phyloP scores from a whole-genome alignment of 1,140 invertebrate species.

The Trachymyrmex cornetzi region DNA sequence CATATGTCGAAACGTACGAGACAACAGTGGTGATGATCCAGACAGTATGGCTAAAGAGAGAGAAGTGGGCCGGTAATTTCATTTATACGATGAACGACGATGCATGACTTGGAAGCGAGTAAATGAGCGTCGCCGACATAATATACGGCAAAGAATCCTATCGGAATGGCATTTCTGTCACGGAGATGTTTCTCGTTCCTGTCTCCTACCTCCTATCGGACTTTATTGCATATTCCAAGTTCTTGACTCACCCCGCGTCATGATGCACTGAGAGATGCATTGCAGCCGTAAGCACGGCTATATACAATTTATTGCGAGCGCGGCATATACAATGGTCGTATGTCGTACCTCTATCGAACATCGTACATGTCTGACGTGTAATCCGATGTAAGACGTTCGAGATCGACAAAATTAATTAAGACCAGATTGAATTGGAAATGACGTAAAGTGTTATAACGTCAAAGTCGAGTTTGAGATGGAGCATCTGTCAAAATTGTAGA shows the following conservation, averaged over 20 bases:
- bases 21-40: constrained; percentile 58
- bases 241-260: constrained; percentile 14
- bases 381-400: constrained; percentile 4
- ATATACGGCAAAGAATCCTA: constrained; percentile 67
- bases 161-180: constrained; percentile 72
- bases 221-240: constrained; percentile 72
- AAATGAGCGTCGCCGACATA: constrained; percentile 50
- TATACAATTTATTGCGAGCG: constrained; percentile 50
- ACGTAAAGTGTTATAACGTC: not conserved
- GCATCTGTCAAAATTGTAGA: not conserved
- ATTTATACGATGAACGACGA: constrained; percentile 64
- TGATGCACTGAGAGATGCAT: constrained; percentile 14
- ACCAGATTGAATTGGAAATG: not conserved
- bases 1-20: constrained; percentile 18
- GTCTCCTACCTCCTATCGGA: constrained; percentile 19
- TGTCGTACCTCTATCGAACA: constrained; percentile 17
- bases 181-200: constrained; percentile 65
- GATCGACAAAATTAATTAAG: constrained; percentile 20
- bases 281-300: not conserved
- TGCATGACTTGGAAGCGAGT: constrained; percentile 34
- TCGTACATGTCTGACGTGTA: constrained; percentile 26
- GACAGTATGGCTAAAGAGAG: constrained; percentile 11
- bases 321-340: not conserved
- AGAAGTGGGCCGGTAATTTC: constrained; percentile 72
- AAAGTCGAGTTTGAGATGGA: not conserved